phyloP scores from a whole-genome alignment of 2,797 vertebrate species.

The Agapornis canus region DNA sequence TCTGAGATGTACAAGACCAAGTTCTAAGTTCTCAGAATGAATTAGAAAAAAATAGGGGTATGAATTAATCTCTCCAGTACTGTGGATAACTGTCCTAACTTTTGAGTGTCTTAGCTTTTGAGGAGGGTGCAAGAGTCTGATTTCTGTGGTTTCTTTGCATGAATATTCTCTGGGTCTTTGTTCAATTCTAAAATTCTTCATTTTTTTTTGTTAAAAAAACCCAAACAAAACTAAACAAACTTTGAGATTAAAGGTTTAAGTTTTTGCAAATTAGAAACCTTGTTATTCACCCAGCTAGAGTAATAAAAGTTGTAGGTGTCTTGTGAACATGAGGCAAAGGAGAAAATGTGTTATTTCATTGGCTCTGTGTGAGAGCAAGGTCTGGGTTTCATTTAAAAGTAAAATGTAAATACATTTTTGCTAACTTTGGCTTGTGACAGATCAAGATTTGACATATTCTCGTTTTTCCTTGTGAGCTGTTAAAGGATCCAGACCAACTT shows the following conservation, averaged over 20 bases:
- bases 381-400: constrained; percentile 37
- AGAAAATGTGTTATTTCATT: constrained; percentile 7
- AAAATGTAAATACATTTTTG: constrained; percentile 36
- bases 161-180: background rate
- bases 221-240: background rate
- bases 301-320: background rate
- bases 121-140: background rate
- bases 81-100: background rate
- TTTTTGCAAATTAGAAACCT: background rate
- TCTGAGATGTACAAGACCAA: background rate
- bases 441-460: constrained; percentile 22
- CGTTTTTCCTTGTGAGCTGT: background rate
- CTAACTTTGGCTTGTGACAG: constrained; percentile 1
- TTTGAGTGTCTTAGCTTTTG: background rate
- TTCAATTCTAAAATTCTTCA: background rate
- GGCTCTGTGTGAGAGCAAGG: background rate
- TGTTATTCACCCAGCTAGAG: background rate
- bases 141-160: background rate
- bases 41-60: background rate
- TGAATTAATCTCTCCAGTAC: background rate
- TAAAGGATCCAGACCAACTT: background rate
- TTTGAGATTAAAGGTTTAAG: background rate
- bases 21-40: background rate
- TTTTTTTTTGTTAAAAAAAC: background rate
- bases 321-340: background rate